Percentiles rank a stretch among this genome's conserved stretches.
Conservation (phyloP, 2,888 invertebrate genomes). For the Belgica antarctica region DNA sequence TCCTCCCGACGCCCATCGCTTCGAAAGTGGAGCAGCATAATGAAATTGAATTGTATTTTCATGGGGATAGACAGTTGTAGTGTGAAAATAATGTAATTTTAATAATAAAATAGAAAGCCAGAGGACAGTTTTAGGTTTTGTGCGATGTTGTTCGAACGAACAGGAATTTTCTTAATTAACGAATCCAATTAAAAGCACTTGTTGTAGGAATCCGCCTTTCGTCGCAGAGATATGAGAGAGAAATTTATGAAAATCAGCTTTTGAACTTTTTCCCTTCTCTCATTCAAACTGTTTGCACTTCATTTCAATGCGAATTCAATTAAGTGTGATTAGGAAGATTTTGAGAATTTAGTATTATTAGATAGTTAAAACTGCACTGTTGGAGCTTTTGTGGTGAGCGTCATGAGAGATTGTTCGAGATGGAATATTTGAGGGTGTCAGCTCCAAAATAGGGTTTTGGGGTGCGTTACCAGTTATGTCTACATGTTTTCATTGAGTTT, state of each 20-base stretch:
- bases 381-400: conserved; percentile 6
- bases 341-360: background rate
- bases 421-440: too few species aligned
- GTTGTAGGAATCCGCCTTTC: too few species aligned
- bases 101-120: conserved; percentile 26
- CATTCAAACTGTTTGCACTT: too few species aligned
- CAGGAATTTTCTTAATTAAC: conserved; percentile 35
- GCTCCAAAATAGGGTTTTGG: too few species aligned
- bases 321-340: background rate
- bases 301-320: background rate
- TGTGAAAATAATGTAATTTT: conserved; percentile 43
- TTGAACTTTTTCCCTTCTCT: background rate
- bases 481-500: too few species aligned
- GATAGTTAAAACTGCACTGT: conserved; percentile 16
- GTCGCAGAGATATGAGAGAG: conserved; percentile 12
- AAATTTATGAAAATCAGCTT: conserved; percentile 20
- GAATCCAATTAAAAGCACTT: conserved; percentile 36
- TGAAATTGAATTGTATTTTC: conserved; percentile 41
- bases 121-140: conserved; percentile 13
- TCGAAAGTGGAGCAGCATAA: background rate
- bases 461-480: too few species aligned
- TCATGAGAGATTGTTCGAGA: background rate
- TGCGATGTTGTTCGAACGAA: background rate
- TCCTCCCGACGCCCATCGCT: background rate
- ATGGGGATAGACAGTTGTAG: conserved; percentile 35